phyloP scores from a whole-genome alignment of 2,888 invertebrate genomes.

The Cremastinae sp. region DNA sequence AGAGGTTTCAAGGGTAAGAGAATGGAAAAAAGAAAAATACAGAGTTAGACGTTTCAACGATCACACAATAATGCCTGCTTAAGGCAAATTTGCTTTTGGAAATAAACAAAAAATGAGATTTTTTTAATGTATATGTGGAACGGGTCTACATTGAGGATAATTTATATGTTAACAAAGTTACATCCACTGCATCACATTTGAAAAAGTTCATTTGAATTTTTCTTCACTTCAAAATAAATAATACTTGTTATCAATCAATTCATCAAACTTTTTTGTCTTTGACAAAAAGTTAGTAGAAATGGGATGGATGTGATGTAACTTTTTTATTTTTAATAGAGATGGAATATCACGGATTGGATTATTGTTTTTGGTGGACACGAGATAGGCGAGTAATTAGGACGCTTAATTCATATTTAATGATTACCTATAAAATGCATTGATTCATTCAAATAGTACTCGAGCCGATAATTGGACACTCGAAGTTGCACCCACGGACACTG shows the following conservation, averaged over 20 bases:
- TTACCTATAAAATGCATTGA: constrained; percentile 80
- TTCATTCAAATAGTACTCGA: constrained; percentile 78
- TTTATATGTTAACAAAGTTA: constrained; percentile 15
- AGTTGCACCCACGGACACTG: constrained; percentile 78
- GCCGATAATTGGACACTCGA: constrained; percentile 79
- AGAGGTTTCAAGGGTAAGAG: constrained; percentile 34
- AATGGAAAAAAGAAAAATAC: constrained; percentile 61
- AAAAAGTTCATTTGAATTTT: background rate
- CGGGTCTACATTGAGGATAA: constrained; percentile 31
- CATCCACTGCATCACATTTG: constrained; percentile 7
- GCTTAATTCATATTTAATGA: constrained; percentile 79
- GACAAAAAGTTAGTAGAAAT: background rate
- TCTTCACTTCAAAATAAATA: background rate
- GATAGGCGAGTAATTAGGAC: constrained; percentile 70
- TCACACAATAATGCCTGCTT: constrained; percentile 47
- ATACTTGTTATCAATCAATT: background rate
- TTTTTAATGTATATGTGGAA: constrained; percentile 22
- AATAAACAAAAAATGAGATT: constrained; percentile 39
- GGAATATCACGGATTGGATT: constrained; percentile 40
- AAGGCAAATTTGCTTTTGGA: constrained; percentile 37
- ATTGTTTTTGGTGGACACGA: constrained; percentile 42
- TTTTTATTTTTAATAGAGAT: constrained; percentile 44
- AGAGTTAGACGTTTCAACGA: constrained; percentile 56
- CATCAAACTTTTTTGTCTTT: constrained; percentile 8
- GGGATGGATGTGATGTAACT: constrained; percentile 66